Conservation (phyloP, 37 sponge, comb jelly and placozoan species). For the Corticium candelabrum region DNA sequence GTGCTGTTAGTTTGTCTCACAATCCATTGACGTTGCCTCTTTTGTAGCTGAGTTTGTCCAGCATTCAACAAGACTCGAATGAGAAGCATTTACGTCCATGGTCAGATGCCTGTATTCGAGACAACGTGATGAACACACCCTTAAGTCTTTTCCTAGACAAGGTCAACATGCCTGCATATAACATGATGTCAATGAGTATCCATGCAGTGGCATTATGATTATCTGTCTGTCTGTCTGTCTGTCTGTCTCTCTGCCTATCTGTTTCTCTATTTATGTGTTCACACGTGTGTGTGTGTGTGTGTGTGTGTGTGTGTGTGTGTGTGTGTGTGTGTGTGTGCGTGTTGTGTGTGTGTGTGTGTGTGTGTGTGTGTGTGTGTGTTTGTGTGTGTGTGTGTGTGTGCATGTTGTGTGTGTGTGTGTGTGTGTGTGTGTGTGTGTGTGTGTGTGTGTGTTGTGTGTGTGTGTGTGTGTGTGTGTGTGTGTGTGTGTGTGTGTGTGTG, state of each 20-base stretch:
- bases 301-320: neutral
- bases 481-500: too few relatives aligned
- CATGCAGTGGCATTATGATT: neutral
- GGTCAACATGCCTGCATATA: conserved; percentile 25
- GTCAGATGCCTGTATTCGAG: conserved; percentile 69
- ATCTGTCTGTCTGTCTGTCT: neutral
- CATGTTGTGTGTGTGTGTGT: too few relatives aligned
- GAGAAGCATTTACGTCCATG: conserved; percentile 97
- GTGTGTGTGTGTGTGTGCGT: too few relatives aligned
- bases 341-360: too few relatives aligned
- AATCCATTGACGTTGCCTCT: neutral
- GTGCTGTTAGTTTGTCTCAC: too few relatives aligned
- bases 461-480: too few relatives aligned
- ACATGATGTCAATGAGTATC: too few relatives aligned
- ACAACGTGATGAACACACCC: conserved; percentile 73
- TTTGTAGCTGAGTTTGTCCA: conserved; percentile 6
- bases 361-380: too few relatives aligned
- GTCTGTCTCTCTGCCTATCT: neutral
- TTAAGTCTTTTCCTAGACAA: conserved; percentile 84
- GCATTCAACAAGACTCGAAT: conserved; percentile 73
- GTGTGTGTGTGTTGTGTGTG: too few relatives aligned
- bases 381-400: neutral
- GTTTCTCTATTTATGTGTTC: too few relatives aligned
- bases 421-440: too few relatives aligned
- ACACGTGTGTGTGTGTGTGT: neutral